A percentile compares a stretch with the other conserved stretches of the same genome.
These are phyloP conservation scores for Capromys pilorides DNA, from an alignment of 2,797 vertebrate genomes.

Conservation along the genomic window DNA sequence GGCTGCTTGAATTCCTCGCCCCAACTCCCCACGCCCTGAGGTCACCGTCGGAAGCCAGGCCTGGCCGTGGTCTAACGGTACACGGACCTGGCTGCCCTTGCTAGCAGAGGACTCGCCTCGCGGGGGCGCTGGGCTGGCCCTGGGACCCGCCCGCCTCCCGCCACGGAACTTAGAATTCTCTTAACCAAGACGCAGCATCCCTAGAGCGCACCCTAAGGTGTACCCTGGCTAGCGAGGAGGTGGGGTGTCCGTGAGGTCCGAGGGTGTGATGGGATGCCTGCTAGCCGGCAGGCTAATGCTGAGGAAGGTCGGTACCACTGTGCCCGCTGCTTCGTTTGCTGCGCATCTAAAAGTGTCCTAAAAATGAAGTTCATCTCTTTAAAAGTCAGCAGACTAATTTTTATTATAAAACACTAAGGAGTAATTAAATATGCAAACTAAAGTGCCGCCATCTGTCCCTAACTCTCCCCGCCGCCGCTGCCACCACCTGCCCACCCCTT, in stretches of 20 bases:
- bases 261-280: neutral
- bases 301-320: neutral
- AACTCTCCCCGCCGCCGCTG: neutral
- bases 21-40: neutral
- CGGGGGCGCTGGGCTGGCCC: too few species aligned
- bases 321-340: neutral
- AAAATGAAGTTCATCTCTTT: neutral
- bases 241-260: neutral
- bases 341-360: neutral
- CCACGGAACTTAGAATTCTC: neutral
- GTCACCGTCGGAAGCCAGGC: neutral
- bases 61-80: neutral
- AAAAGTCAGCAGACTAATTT: neutral
- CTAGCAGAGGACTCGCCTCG: too few species aligned
- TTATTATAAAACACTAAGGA: neutral
- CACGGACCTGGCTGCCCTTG: neutral
- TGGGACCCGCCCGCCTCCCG: too few species aligned
- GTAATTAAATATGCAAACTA: neutral
- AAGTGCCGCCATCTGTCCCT: neutral
- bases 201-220: neutral
- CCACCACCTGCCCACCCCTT: neutral
- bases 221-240: too few species aligned
- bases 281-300: neutral
- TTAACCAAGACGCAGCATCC: neutral
- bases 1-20: neutral